Base-by-base conservation (phyloP, 2,797 vertebrate species). In the Bradypus variegatus region DNA sequence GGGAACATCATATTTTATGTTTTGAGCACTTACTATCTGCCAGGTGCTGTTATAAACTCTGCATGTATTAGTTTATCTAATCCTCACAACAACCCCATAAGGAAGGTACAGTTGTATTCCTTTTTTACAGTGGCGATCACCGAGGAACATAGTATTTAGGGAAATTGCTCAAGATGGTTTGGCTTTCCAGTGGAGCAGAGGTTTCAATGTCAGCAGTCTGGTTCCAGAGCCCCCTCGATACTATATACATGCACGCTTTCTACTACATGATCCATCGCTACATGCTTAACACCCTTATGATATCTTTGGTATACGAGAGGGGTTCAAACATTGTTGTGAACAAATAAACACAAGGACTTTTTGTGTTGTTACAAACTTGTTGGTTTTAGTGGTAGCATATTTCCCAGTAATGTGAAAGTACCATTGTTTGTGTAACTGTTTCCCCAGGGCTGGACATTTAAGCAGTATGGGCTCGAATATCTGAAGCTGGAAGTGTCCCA, bases 271-370 rank as follows among this genome's bases (percentile, higher is more conserved):
- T 69, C 89, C 53, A 36, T 93, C 48, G 41, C 60, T 75, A 8
- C 60, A 19, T 58, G 70, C 25, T 36, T 21, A 80, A 45, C 55
- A 80, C 76, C 36, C 16, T 79, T 41, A 16, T 13, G 29, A 60
- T 76, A 31, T 86, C 76, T 91, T 60, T 45, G 38, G n/a, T 27
- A 1, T 29, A 41, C 73, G 58, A 0, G 11, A 62, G 79, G 50
- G 85, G 86, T 64, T 91, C 77, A 55, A 2, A 27, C 8, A 3
- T 67, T 67, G 60, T 83, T 36, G 33, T 88, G 78, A 92, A 87
- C 77, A 62, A 93, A 58, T 55, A 72, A 93, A 76, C 73, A 81
- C 55, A 2, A 92, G 45, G 62, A 64, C 84, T 91, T 89, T 84
- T 88, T 60, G 36, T 90, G 79, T 80, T 64, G 72, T 50, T 88